Conservation (phyloP, 2,797 vertebrate species). For the Spinibarbus caldwelli region DNA sequence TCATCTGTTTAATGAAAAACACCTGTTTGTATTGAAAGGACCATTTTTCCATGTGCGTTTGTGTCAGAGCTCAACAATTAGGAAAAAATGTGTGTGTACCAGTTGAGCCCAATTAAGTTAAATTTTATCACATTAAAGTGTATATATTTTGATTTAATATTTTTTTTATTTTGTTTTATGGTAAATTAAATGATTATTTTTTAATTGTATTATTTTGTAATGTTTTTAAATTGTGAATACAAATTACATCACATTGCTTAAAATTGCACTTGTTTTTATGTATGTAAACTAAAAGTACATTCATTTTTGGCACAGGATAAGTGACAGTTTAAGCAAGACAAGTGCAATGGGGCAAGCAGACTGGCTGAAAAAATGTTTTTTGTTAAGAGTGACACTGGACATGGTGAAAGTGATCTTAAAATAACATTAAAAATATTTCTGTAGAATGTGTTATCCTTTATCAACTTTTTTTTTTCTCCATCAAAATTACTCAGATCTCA, state of each 20-base stretch:
- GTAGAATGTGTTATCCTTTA: not conserved
- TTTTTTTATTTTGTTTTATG: not conserved
- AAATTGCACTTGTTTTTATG: not conserved
- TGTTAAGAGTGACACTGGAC: not conserved
- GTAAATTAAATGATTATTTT: too few species aligned
- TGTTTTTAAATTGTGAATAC: not conserved
- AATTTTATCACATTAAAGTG: not conserved
- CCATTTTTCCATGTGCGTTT: not conserved
- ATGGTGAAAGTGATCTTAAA: not conserved
- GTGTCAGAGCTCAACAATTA: not conserved
- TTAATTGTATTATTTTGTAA: too few species aligned
- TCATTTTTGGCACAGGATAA: not conserved
- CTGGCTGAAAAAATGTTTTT: not conserved
- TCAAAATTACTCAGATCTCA: constrained; percentile 29
- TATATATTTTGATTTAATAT: not conserved
- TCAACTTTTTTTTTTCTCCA: not conserved
- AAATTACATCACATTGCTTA: not conserved
- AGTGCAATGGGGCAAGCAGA: not conserved
- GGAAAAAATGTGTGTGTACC: not conserved
- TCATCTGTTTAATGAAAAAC: not conserved
- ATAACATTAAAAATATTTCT: not conserved
- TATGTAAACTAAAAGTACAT: not conserved
- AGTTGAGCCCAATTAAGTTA: not conserved
- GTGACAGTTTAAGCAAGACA: not conserved
- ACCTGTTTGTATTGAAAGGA: not conserved